A percentile compares a stretch with the other conserved stretches of the same genome.
phyloP scores from a whole-genome alignment of 2,888 invertebrate species.

The Cataglyphis altisquamis region DNA sequence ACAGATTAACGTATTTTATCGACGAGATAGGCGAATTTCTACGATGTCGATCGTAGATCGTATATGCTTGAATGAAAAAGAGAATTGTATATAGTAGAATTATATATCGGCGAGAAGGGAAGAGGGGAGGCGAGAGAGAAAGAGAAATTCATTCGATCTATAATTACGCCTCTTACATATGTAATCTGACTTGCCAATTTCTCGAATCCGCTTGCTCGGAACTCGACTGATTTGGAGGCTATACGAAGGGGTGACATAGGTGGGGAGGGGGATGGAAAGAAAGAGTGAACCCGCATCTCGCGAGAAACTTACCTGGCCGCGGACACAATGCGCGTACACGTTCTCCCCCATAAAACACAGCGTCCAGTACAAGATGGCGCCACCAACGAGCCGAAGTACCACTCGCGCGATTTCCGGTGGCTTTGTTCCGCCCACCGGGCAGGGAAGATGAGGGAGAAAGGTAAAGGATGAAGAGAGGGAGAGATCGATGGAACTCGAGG shows the following conservation, averaged over 20 bases:
- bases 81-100: no score
- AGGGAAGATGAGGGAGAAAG: slow-evolving; percentile 27
- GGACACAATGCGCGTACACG: slow-evolving; percentile 65
- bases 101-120: background rate
- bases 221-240: background rate
- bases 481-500: slow-evolving; percentile 70
- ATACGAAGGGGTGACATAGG: background rate
- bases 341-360: slow-evolving; percentile 63
- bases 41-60: background rate
- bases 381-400: slow-evolving; percentile 70
- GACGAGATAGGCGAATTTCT: background rate
- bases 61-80: background rate
- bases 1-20: slow-evolving; percentile 29
- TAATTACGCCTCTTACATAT: background rate
- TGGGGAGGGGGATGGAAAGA: slow-evolving; percentile 19
- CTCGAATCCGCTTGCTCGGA: background rate
- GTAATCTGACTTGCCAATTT: slow-evolving; percentile 2
- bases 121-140: background rate
- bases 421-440: slow-evolving; percentile 72
- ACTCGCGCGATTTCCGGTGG: slow-evolving; percentile 75
- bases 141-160: background rate
- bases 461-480: background rate
- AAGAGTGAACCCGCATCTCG: slow-evolving; percentile 25
- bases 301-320: slow-evolving; percentile 60
- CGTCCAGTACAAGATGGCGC: slow-evolving; percentile 69